Evolutionary conservation across 2,888 invertebrate genomes (phyloP).

Genomic region (Synanthedon myopaeformis): DNA sequence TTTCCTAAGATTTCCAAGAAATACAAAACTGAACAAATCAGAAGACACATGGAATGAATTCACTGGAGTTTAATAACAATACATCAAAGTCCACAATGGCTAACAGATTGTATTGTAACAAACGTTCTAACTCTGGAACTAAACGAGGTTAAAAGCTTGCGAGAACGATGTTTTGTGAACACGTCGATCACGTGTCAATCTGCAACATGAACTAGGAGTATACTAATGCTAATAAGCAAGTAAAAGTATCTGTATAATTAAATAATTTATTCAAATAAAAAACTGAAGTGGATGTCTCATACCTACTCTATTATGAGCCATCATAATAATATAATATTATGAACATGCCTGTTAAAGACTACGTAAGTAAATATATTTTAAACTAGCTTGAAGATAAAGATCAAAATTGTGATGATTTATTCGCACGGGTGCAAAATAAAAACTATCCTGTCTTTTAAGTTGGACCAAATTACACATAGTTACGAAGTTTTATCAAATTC

Average conservation of each 20-base stretch:
- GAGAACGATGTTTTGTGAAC: constrained; percentile 51
- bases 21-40: constrained; percentile 1
- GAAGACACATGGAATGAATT: constrained; percentile 8
- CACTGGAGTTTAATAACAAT: constrained; percentile 24
- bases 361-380: too few relatives aligned
- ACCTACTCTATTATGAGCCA: too few relatives aligned
- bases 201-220: constrained; percentile 11
- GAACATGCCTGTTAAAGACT: too few relatives aligned
- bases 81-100: constrained; percentile 32
- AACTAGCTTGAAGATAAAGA: too few relatives aligned
- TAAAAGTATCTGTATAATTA: too few relatives aligned
- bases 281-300: too few relatives aligned
- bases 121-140: constrained; percentile 27
- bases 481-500: too few relatives aligned
- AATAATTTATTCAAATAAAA: too few relatives aligned
- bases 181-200: constrained; percentile 43
- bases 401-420: too few relatives aligned
- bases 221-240: not conserved
- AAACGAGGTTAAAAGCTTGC: constrained; percentile 57
- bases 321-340: not conserved
- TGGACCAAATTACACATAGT: too few relatives aligned
- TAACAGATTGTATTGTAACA: constrained; percentile 40
- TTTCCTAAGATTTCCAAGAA: not conserved
- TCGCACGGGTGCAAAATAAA: too few relatives aligned
- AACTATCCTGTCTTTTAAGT: too few relatives aligned